Evolutionary conservation across 2,113 vertebrate species (phyloP), one percentile per base, ranked within the genome.

Genomic region (Hippoglossus stenolepis): DNA sequence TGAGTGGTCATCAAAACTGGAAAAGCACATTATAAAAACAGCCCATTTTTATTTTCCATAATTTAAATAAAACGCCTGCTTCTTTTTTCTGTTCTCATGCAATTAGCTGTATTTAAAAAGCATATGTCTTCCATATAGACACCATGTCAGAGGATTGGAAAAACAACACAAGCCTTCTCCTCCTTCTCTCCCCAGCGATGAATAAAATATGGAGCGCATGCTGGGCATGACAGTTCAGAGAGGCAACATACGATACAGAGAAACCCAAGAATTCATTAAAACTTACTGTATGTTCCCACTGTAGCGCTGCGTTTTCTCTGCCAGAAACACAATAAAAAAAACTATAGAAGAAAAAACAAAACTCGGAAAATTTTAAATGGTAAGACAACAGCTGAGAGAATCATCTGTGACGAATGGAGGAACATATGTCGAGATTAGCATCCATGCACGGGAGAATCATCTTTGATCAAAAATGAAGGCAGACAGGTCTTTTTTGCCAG

Each of bases 161-260:
- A 43, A 65, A 38, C 49, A 62, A 47, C n/a, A 18, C 23, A 10
- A 49, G 43, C 21, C 60, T 28, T 24, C 20, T 61, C 28, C 53
- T 61, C 11, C 38, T 47, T 23, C 15, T 45, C 62, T 40, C 53
- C 72, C 20, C 21, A 38, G 21, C 20, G 67, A 7, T 79, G 61
- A 79, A 85, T 82, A 70, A 85, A 82, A 79, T 70, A 87, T 79
- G 61, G 15, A 57, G 60, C 45, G 59, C 64, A 69, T 56, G 66
- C 66, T 83, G 69, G 62, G 60, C 5, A 38, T 71, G 28, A 71
- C 57, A 26, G 26, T 57, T 51, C 53, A 73, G 60, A 57, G 28
- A 56, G 23, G 28, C 26, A 61, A 43, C 47, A 49, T 45, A 35
- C 53, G 47, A 40, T 45, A 2, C 1, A 21, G 26, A 51, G 38